Percentiles rank a stretch among this genome's conserved stretches.
Conservation (phyloP, 2,113 vertebrate genomes). For the Peromyscus californicus region DNA sequence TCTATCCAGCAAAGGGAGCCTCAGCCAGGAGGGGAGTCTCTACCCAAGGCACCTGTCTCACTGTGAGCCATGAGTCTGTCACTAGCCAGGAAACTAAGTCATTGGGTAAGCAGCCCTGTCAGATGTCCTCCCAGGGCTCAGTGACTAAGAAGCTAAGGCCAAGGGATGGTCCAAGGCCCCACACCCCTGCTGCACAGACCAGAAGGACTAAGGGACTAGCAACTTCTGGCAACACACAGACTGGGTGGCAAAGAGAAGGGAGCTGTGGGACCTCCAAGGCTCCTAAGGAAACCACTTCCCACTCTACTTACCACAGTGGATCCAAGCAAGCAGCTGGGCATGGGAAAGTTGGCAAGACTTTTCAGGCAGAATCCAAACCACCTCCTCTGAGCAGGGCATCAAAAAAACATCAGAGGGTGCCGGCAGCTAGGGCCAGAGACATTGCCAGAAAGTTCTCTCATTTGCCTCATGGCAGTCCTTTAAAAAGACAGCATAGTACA, state of each 20-base stretch:
- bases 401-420: conserved; percentile 80
- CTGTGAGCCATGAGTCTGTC: not conserved
- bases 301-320: conserved; percentile 41
- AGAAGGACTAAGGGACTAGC: conserved; percentile 78
- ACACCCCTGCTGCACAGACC: conserved; percentile 75
- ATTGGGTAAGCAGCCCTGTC: conserved; percentile 54
- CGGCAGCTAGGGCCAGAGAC: conserved; percentile 77
- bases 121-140: conserved; percentile 70
- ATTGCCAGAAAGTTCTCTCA: not conserved
- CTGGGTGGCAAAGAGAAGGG: conserved; percentile 63
- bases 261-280: not conserved
- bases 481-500: not conserved
- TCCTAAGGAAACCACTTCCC: not conserved
- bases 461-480: not conserved
- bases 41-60: not conserved
- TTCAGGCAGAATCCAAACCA: conserved; percentile 74
- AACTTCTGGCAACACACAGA: conserved; percentile 59
- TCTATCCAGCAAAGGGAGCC: not conserved
- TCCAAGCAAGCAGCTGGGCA: conserved; percentile 76
- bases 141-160: conserved; percentile 75
- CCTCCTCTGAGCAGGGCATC: conserved; percentile 80
- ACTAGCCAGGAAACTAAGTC: conserved; percentile 71
- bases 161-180: conserved; percentile 71
- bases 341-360: conserved; percentile 86
- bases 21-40: not conserved